Evolutionary conservation across 2,888 invertebrate genomes (phyloP), one percentile per base, ranked within the genome.

Genomic region (Julus scanicus): DNA sequence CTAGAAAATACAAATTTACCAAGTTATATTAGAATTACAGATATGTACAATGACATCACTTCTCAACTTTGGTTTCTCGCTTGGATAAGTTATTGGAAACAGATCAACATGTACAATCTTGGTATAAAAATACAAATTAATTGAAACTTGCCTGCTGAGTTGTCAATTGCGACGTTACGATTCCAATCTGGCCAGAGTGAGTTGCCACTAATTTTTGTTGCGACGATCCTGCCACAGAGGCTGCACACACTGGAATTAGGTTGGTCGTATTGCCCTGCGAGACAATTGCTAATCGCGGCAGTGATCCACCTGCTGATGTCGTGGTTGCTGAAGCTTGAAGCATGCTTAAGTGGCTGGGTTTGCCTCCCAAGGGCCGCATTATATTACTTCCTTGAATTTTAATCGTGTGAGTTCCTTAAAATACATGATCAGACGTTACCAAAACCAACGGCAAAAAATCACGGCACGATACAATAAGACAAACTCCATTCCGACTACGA

Each of bases 301-400:
- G 53, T 8, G 85, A 9, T 15, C 39, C 49, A 3, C 88, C 88
- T 2, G 86, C 29, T n/a, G 88, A 20, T 39, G 71, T 48, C 9
- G 89, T 8, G 39, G 63, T 71, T 29, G 87, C 49, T 2, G 87
- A 49, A 39, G 89, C 86, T 86, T 89, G 88, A 1, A 89, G 71
- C 29, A 89, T 57, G 53, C 88, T 89, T 53, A 89, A 83, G 9
- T 89, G 89, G 48, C 88, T 84, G 15, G 89, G 63, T 53, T 89
- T 88, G n/a, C 87, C 84, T n/a, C 87, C 87, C n/a, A 89, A 63
- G 17, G 88, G 88, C 9, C 88, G 87, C 29, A 89, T 63, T 48
- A 89, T 63, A 40, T 89, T 89, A 57, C 89, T 86, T 17, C 89
- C 89, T 63, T 89, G 89, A 57, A 89, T 89, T 84, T 89, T 89